A percentile compares a stretch with the other conserved stretches of the same genome.
phyloP scores from a whole-genome alignment of 2,797 vertebrate species.

The Caiman crocodilus region DNA sequence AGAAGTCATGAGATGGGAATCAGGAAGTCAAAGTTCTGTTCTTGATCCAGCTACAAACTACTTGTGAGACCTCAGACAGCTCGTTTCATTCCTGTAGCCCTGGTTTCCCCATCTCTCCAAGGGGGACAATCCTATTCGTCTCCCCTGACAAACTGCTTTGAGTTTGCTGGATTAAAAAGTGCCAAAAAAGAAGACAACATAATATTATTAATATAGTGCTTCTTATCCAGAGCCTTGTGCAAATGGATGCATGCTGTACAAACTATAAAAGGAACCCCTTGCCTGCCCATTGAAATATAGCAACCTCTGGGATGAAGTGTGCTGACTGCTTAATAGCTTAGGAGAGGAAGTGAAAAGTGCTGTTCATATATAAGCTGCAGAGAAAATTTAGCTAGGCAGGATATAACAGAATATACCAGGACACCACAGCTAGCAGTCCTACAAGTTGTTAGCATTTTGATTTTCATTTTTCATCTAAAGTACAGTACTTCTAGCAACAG shows the following conservation, averaged over 20 bases:
- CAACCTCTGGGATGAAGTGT: no score
- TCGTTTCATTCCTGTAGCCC: background rate
- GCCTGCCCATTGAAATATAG: fast-evolving
- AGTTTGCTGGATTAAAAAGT: background rate
- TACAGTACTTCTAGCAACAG: background rate
- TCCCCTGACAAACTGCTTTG: background rate
- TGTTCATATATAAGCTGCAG: background rate
- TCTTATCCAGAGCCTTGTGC: background rate
- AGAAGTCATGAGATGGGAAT: background rate
- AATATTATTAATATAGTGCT: background rate
- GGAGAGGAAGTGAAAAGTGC: background rate
- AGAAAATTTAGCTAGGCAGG: background rate
- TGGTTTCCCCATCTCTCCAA: background rate
- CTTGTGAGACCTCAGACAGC: background rate
- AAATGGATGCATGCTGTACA: background rate
- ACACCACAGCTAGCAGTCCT: background rate
- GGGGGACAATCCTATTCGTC: background rate
- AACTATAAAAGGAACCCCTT: background rate
- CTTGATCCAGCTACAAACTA: background rate
- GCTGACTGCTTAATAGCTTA: background rate
- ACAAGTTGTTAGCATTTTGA: background rate
- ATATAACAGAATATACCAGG: background rate
- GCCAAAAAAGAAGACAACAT: fast-evolving
- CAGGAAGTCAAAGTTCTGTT: background rate
- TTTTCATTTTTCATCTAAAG: background rate